Evolutionary conservation across 2,888 invertebrate genomes (phyloP).

Genomic region (Archaeoteleia sp.): DNA sequence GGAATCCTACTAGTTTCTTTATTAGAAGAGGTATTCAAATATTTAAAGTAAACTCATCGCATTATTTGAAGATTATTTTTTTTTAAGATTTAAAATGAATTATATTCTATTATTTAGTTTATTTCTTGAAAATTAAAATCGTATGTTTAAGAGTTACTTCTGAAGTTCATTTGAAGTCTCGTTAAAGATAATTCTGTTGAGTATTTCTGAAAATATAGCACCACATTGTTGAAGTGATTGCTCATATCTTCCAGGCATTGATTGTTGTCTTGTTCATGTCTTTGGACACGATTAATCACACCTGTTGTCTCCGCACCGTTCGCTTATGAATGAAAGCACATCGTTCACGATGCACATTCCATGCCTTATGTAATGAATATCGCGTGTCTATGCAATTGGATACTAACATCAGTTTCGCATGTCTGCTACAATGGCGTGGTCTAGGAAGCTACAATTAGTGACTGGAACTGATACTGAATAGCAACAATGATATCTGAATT

Average conservation of each 20-base stretch:
- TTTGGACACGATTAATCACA: constrained; percentile 27
- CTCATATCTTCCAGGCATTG: background rate
- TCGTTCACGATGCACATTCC: constrained; percentile 18
- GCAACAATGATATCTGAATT: constrained; percentile 39
- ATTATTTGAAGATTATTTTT: too few species aligned
- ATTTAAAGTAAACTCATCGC: too few species aligned
- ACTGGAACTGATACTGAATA: constrained; percentile 34
- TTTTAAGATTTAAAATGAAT: too few species aligned
- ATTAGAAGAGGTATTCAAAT: too few species aligned
- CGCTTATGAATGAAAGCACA: constrained; percentile 48
- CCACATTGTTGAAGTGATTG: too few species aligned
- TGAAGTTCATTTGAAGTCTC: too few species aligned
- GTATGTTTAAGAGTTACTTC: too few species aligned
- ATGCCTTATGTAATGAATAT: constrained; percentile 42
- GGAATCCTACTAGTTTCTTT: too few species aligned
- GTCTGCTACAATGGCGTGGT: constrained; percentile 28
- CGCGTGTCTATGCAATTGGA: constrained; percentile 47
- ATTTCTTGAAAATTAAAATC: too few species aligned
- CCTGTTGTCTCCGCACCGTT: constrained; percentile 24
- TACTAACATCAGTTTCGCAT: constrained; percentile 49
- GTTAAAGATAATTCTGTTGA: too few species aligned
- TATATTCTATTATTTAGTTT: too few species aligned
- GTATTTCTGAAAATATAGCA: too few species aligned
- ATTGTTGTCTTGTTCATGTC: constrained; percentile 12
- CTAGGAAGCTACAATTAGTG: constrained; percentile 40